Conservation (phyloP, 2,888 invertebrate genomes). For the Noctua janthina region DNA sequence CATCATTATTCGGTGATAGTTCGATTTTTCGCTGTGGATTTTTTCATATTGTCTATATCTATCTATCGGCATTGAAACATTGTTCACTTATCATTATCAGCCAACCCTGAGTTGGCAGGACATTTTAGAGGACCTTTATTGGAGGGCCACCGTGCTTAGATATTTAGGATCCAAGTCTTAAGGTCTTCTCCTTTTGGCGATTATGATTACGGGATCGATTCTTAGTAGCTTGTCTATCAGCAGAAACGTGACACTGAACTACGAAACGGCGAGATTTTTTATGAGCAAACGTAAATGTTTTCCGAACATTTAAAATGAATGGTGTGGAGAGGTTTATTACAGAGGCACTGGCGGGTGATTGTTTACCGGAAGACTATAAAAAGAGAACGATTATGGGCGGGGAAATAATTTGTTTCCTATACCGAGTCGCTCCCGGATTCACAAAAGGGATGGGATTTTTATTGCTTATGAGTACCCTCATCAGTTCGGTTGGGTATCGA, state of each 20-base stretch:
- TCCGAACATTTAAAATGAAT: conserved; percentile 54
- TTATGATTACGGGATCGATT: background rate
- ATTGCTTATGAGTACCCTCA: conserved; percentile 8
- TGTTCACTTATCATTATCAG: background rate
- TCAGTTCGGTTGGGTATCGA: background rate
- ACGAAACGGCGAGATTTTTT: conserved; percentile 28
- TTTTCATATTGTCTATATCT: background rate
- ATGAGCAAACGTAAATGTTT: conserved; percentile 53
- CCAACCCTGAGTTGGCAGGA: background rate
- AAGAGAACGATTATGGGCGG: conserved; percentile 21
- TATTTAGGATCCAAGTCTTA: background rate
- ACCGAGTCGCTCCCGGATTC: conserved; percentile 2
- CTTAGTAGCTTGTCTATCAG: background rate
- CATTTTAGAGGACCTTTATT: background rate
- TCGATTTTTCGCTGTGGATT: background rate
- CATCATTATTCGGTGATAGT: background rate
- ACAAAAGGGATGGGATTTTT: conserved; percentile 12
- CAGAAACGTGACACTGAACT: conserved; percentile 46
- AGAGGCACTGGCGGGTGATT: conserved; percentile 20
- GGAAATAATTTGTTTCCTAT: conserved; percentile 44
- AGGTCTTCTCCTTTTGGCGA: background rate
- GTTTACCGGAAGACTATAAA: conserved; percentile 39
- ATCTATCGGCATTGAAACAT: background rate
- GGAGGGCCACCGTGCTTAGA: background rate
- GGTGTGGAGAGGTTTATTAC: conserved; percentile 38